These are phyloP conservation scores for Crocodylus rhombifer DNA, from an alignment of 2,797 vertebrate genomes.

Conservation along the genomic window DNA sequence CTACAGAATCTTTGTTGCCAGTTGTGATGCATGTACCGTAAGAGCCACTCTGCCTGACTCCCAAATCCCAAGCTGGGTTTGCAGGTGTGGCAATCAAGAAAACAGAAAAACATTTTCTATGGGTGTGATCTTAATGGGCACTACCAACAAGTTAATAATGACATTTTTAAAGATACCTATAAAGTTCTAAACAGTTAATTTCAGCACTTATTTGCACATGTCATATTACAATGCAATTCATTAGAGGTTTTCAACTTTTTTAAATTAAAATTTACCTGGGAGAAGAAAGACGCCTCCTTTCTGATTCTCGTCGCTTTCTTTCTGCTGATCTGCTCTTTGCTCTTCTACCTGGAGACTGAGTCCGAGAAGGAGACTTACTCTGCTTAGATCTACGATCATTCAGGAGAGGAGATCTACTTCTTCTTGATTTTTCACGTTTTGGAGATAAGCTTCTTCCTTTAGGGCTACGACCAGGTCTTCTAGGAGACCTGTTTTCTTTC, in stretches of 20 bases:
- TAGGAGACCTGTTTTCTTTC: constrained; percentile 96
- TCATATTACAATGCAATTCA: fast-evolving
- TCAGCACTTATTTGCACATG: not conserved
- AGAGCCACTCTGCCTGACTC: not conserved
- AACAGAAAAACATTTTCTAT: not conserved
- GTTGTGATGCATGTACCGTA: not conserved
- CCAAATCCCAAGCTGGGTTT: not conserved
- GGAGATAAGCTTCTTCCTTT: constrained; percentile 90
- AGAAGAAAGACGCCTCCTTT: constrained; percentile 91
- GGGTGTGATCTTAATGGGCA: too few relatives aligned
- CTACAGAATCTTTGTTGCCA: not conserved
- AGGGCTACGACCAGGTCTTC: constrained; percentile 88
- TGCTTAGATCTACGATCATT: constrained; percentile 88
- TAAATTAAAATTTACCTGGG: constrained; percentile 83
- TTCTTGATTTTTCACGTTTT: constrained; percentile 85
- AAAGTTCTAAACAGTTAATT: not conserved
- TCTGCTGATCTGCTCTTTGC: constrained; percentile 91
- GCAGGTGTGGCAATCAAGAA: not conserved
- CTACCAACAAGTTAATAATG: not conserved
- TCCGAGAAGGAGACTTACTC: constrained; percentile 90
- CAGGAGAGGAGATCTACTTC: constrained; percentile 84
- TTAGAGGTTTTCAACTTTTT: not conserved
- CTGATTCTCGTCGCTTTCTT: constrained; percentile 89
- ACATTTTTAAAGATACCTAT: not conserved
- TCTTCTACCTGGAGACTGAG: constrained; percentile 87